These are phyloP conservation scores for Salmo trutta DNA, from an alignment of 2,797 vertebrate genomes.

Conservation along the genomic window DNA sequence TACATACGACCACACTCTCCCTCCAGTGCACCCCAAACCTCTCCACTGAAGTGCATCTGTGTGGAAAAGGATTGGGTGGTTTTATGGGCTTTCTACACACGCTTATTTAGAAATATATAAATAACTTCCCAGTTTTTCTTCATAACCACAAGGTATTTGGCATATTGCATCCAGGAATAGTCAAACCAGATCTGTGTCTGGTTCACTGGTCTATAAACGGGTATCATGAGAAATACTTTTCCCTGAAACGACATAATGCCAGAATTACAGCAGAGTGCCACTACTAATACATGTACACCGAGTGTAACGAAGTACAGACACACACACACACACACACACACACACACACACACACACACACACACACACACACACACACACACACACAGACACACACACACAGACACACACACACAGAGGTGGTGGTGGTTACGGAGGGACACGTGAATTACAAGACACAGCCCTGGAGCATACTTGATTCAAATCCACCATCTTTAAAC, in stretches of 20 bases:
- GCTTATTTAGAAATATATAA: background rate
- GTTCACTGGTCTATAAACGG: background rate
- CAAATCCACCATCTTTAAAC: background rate
- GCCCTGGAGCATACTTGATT: background rate
- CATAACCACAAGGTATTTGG: slow-evolving; percentile 34
- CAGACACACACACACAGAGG: slow-evolving; percentile 9
- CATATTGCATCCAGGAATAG: slow-evolving; percentile 34
- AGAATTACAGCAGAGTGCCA: slow-evolving; percentile 42
- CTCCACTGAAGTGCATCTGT: slow-evolving; percentile 31
- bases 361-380: background rate
- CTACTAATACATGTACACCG: background rate
- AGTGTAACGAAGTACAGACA: slow-evolving; percentile 28
- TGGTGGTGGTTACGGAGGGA: too few species aligned
- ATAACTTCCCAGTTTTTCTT: background rate
- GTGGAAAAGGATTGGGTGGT: slow-evolving; percentile 13
- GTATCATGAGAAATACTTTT: slow-evolving; percentile 34
- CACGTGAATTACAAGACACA: background rate
- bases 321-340: too few species aligned
- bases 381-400: background rate
- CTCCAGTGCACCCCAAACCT: slow-evolving; percentile 21
- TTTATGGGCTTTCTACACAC: background rate
- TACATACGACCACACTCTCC: background rate
- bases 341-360: too few species aligned
- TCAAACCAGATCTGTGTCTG: slow-evolving; percentile 37
- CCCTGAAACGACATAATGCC: slow-evolving; percentile 21